Percentiles rank a stretch among this genome's conserved stretches.
Evolutionary conservation across 2,797 vertebrate species (phyloP).

Genomic region (Malacoctenus gilli): DNA sequence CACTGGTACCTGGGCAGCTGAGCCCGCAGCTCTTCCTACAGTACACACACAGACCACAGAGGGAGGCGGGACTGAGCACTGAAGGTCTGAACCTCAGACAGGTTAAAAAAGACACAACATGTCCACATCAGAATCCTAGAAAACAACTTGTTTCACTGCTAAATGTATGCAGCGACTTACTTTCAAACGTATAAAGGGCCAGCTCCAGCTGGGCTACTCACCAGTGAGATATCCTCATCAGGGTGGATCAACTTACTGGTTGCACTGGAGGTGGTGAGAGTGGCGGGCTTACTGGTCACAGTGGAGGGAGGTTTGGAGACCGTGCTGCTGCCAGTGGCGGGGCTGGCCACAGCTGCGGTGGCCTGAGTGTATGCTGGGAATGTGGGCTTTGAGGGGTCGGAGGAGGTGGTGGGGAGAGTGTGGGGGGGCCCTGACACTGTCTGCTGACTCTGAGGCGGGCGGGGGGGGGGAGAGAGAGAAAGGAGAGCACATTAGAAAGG

Average conservation of each 20-base stretch:
- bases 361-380: constrained; percentile 95
- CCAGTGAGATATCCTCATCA: constrained; percentile 99
- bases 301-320: constrained; percentile 90
- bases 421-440: constrained; percentile 87
- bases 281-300: constrained; percentile 97
- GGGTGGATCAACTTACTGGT: constrained; percentile 99
- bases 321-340: constrained; percentile 83
- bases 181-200: constrained; percentile 50
- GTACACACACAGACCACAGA: constrained; percentile 20
- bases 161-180: constrained; percentile 59
- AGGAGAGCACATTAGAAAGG: constrained; percentile 18
- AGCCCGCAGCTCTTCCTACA: constrained; percentile 91
- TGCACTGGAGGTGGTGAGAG: constrained; percentile 97
- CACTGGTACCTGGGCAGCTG: constrained; percentile 91
- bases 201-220: constrained; percentile 83
- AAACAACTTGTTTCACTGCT: background rate
- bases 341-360: constrained; percentile 70
- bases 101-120: background rate
- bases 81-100: background rate
- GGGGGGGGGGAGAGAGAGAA: constrained; percentile 3
- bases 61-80: background rate
- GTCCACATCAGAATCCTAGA: background rate
- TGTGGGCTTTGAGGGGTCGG: constrained; percentile 90
- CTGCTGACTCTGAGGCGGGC: constrained; percentile 84
- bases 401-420: constrained; percentile 83